Conservation (phyloP, 1,140 invertebrate genomes). For the Camponotus pennsylvanicus region DNA sequence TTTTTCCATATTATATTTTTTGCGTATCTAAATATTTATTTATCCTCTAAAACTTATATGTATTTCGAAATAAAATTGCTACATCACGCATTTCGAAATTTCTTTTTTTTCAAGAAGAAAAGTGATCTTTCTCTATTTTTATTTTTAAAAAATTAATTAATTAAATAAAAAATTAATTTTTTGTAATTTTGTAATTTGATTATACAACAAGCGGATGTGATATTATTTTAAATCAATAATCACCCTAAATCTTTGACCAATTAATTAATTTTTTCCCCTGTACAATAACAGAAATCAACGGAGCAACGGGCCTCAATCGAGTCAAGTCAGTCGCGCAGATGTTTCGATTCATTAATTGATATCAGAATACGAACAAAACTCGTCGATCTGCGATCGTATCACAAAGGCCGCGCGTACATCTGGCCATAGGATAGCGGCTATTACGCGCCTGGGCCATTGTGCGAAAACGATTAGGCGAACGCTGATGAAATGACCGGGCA, state of each 20-base stretch:
- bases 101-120: neutral
- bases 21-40: neutral
- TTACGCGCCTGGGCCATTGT: constrained; percentile 40
- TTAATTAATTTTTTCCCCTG: constrained; percentile 28
- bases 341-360: constrained; percentile 58
- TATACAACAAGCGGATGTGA: neutral
- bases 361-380: constrained; percentile 55
- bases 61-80: neutral
- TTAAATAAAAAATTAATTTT: too few relatives aligned
- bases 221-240: neutral
- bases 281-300: neutral
- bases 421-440: constrained; percentile 43
- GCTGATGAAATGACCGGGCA: constrained; percentile 35
- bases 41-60: neutral
- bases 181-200: neutral
- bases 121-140: neutral
- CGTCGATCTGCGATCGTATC: constrained; percentile 41
- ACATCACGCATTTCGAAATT: neutral
- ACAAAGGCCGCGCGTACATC: constrained; percentile 51
- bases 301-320: neutral
- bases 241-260: constrained; percentile 4
- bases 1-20: neutral
- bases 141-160: neutral
- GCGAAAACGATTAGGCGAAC: constrained; percentile 49
- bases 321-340: constrained; percentile 35